Evolutionary conservation across 1,140 invertebrate species (phyloP), one percentile per base, ranked within the genome.

Genomic region (Drosophila ohnishii): DNA sequence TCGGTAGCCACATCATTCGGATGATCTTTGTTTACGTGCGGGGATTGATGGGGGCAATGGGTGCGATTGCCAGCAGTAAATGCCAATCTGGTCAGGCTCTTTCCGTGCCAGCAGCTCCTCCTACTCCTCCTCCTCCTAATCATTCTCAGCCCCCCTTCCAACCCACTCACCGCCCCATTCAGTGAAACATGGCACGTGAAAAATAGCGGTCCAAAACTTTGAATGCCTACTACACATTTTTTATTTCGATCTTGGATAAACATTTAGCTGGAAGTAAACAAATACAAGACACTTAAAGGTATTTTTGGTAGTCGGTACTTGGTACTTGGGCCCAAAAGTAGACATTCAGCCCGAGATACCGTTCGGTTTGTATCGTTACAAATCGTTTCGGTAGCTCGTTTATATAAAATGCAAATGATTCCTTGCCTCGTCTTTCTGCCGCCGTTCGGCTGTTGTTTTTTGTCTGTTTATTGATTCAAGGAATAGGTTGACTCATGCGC

Each of bases 221-320:
- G 64, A 78, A 86, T 81, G 75, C 66, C 70, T 82, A 71, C 83
- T 86, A 87, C 65, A 86, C 48, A 77, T 80, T 85, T 83, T 87
- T 86, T 82, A 78, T 85, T 72, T 79, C 75, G 59, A 86, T 82
- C 75, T 87, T 82, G 78, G 82, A 63, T 86, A 86, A 86, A 86
- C 83, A 86, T 86, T 86, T 87, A 82, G 83, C 74, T 65, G 67
- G 83, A 86, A 87, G 83, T 86, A 86, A 86, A 86, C 82, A 86
- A 86, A 86, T 86, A 87, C 70, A 86, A 82, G 78, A 78, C 83
- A 86, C 82, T 86, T 86, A 86, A 86, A 86, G 83, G 83, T 81
- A 87, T 86, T 86, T 84, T 78, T 77, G 82, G 69, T 86, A 79
- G 78, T 86, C 78, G 82, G 78, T 75, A 75, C 83, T 82, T 86